Percentiles rank a stretch among this genome's conserved stretches.
Evolutionary conservation across 1,140 invertebrate species (phyloP).

Genomic region (Bradysia coprophila): DNA sequence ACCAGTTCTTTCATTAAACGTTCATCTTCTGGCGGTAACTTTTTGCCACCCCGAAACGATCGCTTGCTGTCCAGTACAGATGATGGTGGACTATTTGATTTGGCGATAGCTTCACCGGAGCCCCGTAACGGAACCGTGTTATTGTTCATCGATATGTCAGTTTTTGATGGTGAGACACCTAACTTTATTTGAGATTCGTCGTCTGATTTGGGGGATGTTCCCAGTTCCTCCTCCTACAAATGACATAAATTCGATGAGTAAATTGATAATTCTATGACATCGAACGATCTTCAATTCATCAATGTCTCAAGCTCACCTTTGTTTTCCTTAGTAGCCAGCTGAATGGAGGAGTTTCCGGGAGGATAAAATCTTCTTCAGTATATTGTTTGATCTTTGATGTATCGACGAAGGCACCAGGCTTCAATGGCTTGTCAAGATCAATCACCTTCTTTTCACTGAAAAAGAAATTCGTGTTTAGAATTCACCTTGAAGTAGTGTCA

Average conservation of each 20-base stretch:
- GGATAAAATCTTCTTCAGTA: slow-evolving; percentile 34
- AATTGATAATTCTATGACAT: too few species aligned
- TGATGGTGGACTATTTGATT: too few species aligned
- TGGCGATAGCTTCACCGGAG: too few species aligned
- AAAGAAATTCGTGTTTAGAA: not conserved
- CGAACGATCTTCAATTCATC: not conserved
- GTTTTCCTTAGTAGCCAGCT: slow-evolving; percentile 26
- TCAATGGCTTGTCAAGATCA: slow-evolving; percentile 41
- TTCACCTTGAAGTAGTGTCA: too few species aligned
- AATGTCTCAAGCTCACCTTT: slow-evolving; percentile 9
- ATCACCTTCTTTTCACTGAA: slow-evolving; percentile 13
- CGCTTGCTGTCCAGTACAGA: not conserved
- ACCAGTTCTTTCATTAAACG: slow-evolving; percentile 10
- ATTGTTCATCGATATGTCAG: too few species aligned
- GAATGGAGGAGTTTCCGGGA: slow-evolving; percentile 47
- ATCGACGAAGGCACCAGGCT: slow-evolving; percentile 50
- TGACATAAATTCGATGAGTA: too few species aligned
- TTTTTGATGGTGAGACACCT: too few species aligned
- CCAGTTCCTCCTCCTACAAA: not conserved
- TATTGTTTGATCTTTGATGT: slow-evolving; percentile 24
- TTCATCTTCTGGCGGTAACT: slow-evolving; percentile 7
- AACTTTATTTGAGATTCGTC: too few species aligned
- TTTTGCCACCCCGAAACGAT: not conserved
- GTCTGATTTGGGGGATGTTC: too few species aligned
- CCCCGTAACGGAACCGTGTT: too few species aligned